Evolutionary conservation across 2,113 vertebrate genomes (phyloP).

Genomic region (Tetraodon nigroviridis): DNA sequence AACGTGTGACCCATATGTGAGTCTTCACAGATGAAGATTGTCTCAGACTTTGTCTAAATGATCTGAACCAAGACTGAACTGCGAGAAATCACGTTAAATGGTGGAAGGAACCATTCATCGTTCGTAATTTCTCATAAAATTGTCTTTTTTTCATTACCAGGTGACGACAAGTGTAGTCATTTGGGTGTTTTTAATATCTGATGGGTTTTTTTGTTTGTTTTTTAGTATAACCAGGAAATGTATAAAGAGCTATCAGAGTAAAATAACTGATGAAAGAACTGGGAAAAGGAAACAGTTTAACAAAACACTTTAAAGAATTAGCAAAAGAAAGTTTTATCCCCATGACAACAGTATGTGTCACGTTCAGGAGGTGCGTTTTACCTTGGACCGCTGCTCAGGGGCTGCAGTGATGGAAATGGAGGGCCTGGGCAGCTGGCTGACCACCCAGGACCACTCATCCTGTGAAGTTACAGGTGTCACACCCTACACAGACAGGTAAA

Average conservation of each 20-base stretch:
- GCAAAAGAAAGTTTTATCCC: background rate
- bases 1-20: no score
- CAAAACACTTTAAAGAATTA: background rate
- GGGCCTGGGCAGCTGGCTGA: constrained; percentile 80
- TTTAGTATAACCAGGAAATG: no score
- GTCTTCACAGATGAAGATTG: no score
- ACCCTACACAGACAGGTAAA: constrained; percentile 75
- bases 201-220: no score
- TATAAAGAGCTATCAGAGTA: background rate
- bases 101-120: no score
- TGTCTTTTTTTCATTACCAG: background rate
- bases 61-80: no score
- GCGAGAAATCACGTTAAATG: no score
- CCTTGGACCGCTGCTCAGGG: constrained; percentile 76
- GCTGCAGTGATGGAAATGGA: constrained; percentile 77
- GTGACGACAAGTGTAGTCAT: no score
- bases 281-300: background rate
- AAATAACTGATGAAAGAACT: background rate
- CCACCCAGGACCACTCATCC: constrained; percentile 76
- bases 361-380: constrained; percentile 78
- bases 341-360: background rate
- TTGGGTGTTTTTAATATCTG: no score
- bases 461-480: constrained; percentile 79
- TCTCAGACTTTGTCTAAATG: no score
- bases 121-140: background rate